Evolutionary conservation across 2,888 invertebrate genomes (phyloP), one percentile per base, ranked within the genome.

Genomic region (Stomorhina lunata): DNA sequence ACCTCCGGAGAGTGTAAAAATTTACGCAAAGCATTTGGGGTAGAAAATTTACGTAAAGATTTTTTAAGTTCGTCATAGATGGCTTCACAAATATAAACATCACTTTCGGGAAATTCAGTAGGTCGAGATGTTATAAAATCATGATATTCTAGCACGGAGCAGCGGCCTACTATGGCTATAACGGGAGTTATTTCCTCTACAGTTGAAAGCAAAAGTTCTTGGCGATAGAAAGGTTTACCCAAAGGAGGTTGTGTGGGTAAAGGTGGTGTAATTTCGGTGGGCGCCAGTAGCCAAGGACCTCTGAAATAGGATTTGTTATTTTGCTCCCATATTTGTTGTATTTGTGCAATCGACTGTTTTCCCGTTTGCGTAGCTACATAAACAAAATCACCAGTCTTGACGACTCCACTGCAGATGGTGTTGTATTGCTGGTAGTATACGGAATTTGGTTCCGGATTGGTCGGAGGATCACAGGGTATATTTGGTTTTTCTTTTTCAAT

Each of bases 251-350:
- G 82, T 2, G 71, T 82, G 10, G 96, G 94, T 59, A 84, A 15
- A 87, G 96, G 96, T 10, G 96, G 94, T 48, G 81, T 66, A 12
- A 98, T 95, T 91, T 99, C 99, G 1, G 94, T 93, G 0, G 99
- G 97, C 61, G 96, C 94, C 71, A 99, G 94, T 85, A 99, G 94
- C 95, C 97, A 97, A 0, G 98, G 97, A 0, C 99, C 99, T 83
- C 96, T 96, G 92, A 99, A 97, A 90, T 95, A 98, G 69, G 96
- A 95, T 89, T 96, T 96, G 63, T 96, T 97, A 88, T 96, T 97
- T 91, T 96, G 96, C 87, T 96, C 96, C 98, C 98, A 99, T 89
- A 99, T 96, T 79, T 95, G 95, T 90, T 99, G 98, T 84, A 99
- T 95, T 90, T 98, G 96, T 10, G 97, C 96, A 82, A 99, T 95